Conservation (phyloP, 2,888 invertebrate species). For the Achlya flavicornis region DNA sequence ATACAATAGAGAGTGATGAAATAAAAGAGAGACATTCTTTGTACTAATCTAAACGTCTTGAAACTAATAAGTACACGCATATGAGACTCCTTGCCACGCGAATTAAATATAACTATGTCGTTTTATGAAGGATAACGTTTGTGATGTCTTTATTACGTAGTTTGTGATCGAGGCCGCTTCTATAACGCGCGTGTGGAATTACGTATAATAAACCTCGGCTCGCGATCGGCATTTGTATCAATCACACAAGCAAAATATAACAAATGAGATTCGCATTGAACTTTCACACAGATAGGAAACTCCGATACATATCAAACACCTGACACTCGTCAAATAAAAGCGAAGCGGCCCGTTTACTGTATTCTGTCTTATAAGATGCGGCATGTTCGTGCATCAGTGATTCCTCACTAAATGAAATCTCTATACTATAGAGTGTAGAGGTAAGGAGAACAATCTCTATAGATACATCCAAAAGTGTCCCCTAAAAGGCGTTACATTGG, state of each 20-base stretch:
- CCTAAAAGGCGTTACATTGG: too few relatives aligned
- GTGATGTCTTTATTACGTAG: slow-evolving; percentile 74
- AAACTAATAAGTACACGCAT: slow-evolving; percentile 75
- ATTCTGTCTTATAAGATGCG: not conserved
- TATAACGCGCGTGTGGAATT: slow-evolving; percentile 15
- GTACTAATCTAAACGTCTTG: slow-evolving; percentile 78
- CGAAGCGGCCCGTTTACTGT: slow-evolving; percentile 15
- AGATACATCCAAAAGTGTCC: too few relatives aligned
- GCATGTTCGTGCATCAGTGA: not conserved
- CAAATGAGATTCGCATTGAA: slow-evolving; percentile 52
- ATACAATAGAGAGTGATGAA: slow-evolving; percentile 81
- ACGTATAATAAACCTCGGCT: slow-evolving; percentile 23
- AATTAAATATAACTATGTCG: slow-evolving; percentile 43
- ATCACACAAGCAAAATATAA: slow-evolving; percentile 25
- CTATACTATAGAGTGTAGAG: not conserved
- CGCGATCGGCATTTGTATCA: slow-evolving; percentile 27
- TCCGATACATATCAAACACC: not conserved
- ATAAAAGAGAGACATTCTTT: slow-evolving; percentile 81
- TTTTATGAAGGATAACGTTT: slow-evolving; percentile 54
- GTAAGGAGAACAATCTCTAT: too few relatives aligned
- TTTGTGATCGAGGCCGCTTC: slow-evolving; percentile 61
- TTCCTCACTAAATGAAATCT: not conserved
- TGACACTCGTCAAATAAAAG: not conserved
- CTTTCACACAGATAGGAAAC: slow-evolving; percentile 12
- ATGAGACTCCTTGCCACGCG: slow-evolving; percentile 75